Evolutionary conservation across 2,113 vertebrate genomes (phyloP).

Genomic region (Pseudolaguvia tuberculata): DNA sequence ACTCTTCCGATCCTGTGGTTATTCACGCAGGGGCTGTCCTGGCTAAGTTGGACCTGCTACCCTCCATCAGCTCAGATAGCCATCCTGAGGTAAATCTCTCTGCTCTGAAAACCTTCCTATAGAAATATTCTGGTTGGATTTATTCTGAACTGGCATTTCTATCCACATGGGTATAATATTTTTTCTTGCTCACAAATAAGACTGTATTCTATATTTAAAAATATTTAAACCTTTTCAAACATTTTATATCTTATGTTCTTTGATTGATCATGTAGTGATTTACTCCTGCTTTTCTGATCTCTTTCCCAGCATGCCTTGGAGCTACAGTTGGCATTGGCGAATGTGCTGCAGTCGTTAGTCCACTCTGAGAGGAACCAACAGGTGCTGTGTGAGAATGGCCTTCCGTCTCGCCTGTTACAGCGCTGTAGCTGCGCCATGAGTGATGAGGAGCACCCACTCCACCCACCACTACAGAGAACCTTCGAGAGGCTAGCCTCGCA

Average conservation of each 20-base stretch:
- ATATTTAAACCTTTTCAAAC: no score
- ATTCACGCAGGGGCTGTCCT: constrained; percentile 94
- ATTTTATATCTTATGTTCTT: neutral
- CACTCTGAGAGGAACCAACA: constrained; percentile 95
- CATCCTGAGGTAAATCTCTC: constrained; percentile 84
- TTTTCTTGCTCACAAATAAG: neutral
- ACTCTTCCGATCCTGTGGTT: constrained; percentile 79
- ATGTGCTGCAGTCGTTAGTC: constrained; percentile 88
- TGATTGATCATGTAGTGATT: neutral
- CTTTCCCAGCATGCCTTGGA: constrained; percentile 82
- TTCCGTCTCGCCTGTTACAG: constrained; percentile 87
- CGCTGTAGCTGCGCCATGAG: constrained; percentile 86
- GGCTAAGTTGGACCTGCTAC: constrained; percentile 89
- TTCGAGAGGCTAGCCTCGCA: constrained; percentile 96
- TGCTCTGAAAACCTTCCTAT: neutral
- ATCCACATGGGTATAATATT: neutral
- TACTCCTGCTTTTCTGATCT: neutral
- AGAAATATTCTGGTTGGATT: no score
- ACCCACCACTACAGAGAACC: constrained; percentile 92
- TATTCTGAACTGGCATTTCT: no score
- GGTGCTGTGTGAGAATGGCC: constrained; percentile 87
- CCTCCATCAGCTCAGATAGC: constrained; percentile 81
- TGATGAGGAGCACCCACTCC: constrained; percentile 90
- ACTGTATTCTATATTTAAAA: neutral
- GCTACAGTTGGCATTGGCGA: constrained; percentile 91